Base-by-base conservation (phyloP, 30 jellyfish, hydroid and myxozoan genomes). In the Sanderia malayensis region DNA sequence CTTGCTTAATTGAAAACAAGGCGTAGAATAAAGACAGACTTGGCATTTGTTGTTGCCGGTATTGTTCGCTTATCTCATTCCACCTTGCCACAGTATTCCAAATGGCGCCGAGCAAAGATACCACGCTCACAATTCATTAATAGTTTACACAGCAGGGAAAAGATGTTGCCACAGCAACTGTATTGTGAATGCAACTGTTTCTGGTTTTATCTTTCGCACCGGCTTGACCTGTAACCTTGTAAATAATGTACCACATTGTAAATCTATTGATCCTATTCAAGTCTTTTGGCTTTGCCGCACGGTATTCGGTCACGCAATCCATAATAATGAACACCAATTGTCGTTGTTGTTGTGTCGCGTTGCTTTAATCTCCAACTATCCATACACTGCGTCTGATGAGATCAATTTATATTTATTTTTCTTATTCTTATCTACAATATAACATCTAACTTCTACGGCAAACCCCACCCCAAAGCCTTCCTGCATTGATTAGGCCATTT, bases 201-300 rank as follows among this genome's bases (percentile, higher is more conserved):
- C 87, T 76, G 87, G 87, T 34, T 76, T 76, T 76, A 76, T 76
- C 87, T 62, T 37, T 45, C 37, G 73, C 79, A 44, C 4, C 65
- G 57, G 8, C 33, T 64, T 76, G 74, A 76, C 87, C 87, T 76
- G 73, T 76, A 66, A 76, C 87, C 87, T 62, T 53, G 33, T 41
- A 44, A 55, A 76, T 68, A 76, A 76, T 76, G 57, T 74, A 62
- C 46, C 2, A 22, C 73, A 44, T 32, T 33, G 87, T 61, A 44
- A 61, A 2, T 44, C 45, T 31, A 62, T 61, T 76, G 58, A 65
- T 75, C 70, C 87, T 2, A 29, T 61, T 65, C 67, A 28, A 61
- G 34, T 67, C 87, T 46, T 1, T 47, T 62, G 27, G 25, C 71
- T 45, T 18, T 76, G 87, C 87, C 87, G 87, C 87, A 32, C 44